Evolutionary conservation across 2,888 invertebrate species (phyloP), one percentile per base, ranked within the genome.

Genomic region (Andrena fulva): DNA sequence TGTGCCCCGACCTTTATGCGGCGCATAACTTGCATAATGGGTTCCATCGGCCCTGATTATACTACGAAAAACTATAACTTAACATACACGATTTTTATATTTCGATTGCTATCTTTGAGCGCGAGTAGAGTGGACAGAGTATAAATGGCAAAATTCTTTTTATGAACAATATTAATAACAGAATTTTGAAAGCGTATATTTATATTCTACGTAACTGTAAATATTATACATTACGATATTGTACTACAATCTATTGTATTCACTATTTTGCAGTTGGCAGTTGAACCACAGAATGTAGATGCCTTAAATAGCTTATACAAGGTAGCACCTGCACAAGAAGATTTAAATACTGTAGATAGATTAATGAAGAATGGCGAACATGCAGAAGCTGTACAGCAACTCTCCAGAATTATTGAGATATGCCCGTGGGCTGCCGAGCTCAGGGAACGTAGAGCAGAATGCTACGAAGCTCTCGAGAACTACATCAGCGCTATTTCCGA

Each of bases 371-470:
- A 95, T 94, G 95, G 95, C 89, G 95, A 96, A 86, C 94, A 95
- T 86, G 82, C 91, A 1, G 94, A 95, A 77, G 96, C 97, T 1
- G 96, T 98, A 88, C 94, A 95, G 63, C 92, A 96, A 64, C 92
- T 98, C n/a, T 95, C 96, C 5, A 95, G 95, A 89, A 93, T 96
- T 10, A 95, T 99, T 48, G 98, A 98, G 93, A 94, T 95, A 31
- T 98, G 98, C 90, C 99, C 99, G 0, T 99, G 99, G 99, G 96
- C 98, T 62, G 95, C 97, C 1, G 95, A 95, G 31, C 95, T 99
- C 67, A 95, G 99, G 35, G 97, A 99, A 94, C 95, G 98, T 60
- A 94, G 99, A 52, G 97, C 99, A 0, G 97, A 98, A 91, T 97
- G 98, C 92, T 97, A 98, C 92, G 96, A 98, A 84, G 96, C 90